Base-by-base conservation (phyloP, 2,113 vertebrate genomes). In the Alligator mississippiensis region DNA sequence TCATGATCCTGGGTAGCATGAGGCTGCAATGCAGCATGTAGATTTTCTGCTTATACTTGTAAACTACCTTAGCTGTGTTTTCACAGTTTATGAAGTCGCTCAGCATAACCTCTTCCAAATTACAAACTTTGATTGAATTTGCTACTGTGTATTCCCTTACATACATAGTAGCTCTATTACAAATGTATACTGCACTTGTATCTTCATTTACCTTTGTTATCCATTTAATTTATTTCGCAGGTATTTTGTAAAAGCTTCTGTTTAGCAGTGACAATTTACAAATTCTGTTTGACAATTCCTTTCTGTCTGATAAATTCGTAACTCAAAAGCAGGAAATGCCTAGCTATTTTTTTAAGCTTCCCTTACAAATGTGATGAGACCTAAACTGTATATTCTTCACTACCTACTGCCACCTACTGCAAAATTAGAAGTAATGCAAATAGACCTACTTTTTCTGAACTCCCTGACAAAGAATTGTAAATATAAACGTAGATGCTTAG, bases 391-490 rank as follows among this genome's bases (percentile, higher is more conserved):
- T 87, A 97, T 97, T 97, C 89, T 95, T 93, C 97, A 96, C 96
- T 94, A 96, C 93, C 96, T 96, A 97, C 96, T 97, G 97, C 97
- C 97, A 97, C 96, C 97, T 97, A 96, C 97, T 97, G 97, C 96
- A 96, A 84, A 82, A 84, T 93, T 80, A 87, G 93, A 64, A 97
- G 94, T 93, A 97, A 94, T 97, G 95, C 97, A 97, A 95, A 95
- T 80, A 97, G 96, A 97, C 97, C 97, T 96, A 97, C 93, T 96
- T 97, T 93, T 1, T 4, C 92, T 77, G 86, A 95, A 85, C 34
- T 94, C 17, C 61, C 84, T 80, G 21, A 92, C 96, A 87, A 55
- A 84, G 92, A 95, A 93, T 93, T 92, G 95, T 94, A 96, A 96
- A 97, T 97, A 96, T 38, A 96, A 96, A 95, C 82, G 94, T 90